Evolutionary conservation across 1,140 invertebrate genomes (phyloP).

Genomic region (Charaxes varanes): DNA sequence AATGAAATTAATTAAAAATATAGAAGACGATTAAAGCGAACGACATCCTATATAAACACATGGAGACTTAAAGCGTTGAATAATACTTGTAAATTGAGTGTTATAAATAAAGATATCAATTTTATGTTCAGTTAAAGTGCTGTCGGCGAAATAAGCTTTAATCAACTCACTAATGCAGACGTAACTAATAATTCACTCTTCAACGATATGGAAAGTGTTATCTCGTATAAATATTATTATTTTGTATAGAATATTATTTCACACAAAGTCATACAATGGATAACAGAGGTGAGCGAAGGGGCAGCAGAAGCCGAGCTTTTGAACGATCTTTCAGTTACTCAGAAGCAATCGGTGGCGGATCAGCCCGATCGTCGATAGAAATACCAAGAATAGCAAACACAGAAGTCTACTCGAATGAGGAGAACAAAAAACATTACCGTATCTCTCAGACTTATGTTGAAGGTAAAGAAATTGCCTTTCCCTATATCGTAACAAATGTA

Average conservation of each 20-base stretch:
- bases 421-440: conserved; percentile 59
- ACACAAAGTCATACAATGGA: conserved; percentile 1
- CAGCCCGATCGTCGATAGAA: conserved; percentile 52
- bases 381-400: conserved; percentile 52
- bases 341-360: conserved; percentile 54
- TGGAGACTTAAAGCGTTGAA: no score
- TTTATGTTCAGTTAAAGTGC: no score
- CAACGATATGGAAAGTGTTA: no score
- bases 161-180: no score
- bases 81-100: no score
- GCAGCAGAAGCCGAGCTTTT: conserved; percentile 40
- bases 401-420: conserved; percentile 62
- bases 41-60: no score
- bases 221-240: no score
- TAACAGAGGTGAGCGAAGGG: conserved; percentile 37
- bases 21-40: neutral
- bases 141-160: no score
- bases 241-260: neutral
- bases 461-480: conserved; percentile 59
- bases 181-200: no score
- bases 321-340: conserved; percentile 64
- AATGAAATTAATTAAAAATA: neutral
- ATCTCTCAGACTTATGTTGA: conserved; percentile 65
- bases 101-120: no score
- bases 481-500: conserved; percentile 27